phyloP scores from a whole-genome alignment of 2,888 invertebrate species.

The Boloria euphrosyne region DNA sequence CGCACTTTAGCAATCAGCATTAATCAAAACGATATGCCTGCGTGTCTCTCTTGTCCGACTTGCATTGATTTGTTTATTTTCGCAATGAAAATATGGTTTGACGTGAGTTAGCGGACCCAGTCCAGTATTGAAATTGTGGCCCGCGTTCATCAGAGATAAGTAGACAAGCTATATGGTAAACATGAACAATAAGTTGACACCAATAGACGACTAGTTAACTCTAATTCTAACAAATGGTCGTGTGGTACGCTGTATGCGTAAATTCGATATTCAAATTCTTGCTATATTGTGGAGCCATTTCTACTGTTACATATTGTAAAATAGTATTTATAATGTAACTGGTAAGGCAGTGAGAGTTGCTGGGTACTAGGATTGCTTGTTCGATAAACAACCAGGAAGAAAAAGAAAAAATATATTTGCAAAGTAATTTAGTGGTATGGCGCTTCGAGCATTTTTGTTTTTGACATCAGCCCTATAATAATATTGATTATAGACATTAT shows the following conservation, averaged over 20 bases:
- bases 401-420: too few species aligned
- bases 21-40: constrained; percentile 76
- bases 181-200: constrained; percentile 49
- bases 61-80: constrained; percentile 74
- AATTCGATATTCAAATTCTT: constrained; percentile 42
- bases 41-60: constrained; percentile 64
- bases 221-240: constrained; percentile 45
- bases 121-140: constrained; percentile 49
- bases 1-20: constrained; percentile 81
- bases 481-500: too few species aligned
- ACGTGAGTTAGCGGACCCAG: constrained; percentile 51
- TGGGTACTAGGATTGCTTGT: neutral
- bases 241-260: constrained; percentile 37
- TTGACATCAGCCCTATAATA: too few species aligned
- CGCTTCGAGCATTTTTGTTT: too few species aligned
- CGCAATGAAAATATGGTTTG: constrained; percentile 63
- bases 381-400: neutral
- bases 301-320: constrained; percentile 22
- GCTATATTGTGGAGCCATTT: constrained; percentile 32
- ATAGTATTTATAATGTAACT: constrained; percentile 13
- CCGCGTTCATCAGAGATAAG: constrained; percentile 56
- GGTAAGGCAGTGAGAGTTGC: neutral
- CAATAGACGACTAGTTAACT: constrained; percentile 52
- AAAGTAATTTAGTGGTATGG: too few species aligned
- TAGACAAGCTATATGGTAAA: constrained; percentile 57